Percentiles rank a stretch among this genome's conserved stretches.
Conservation (phyloP, 1,140 invertebrate species). For the Uloborus diversus region DNA sequence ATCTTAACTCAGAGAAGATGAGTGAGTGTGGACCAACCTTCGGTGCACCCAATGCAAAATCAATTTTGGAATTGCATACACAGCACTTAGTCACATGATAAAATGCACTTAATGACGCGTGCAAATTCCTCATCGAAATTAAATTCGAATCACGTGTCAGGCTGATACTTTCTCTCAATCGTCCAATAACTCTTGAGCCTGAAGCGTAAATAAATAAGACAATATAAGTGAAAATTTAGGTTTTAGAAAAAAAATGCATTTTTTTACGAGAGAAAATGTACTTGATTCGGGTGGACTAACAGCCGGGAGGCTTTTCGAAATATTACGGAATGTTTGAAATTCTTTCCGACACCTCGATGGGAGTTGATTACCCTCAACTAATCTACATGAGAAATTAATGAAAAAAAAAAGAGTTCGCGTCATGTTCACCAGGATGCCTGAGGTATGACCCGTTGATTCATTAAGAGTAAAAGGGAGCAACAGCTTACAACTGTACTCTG, state of each 20-base stretch:
- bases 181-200: not conserved
- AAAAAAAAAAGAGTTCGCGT: slow-evolving; percentile 35
- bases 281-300: not conserved
- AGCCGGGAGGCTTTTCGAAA: slow-evolving; percentile 12
- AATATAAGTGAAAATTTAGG: not conserved
- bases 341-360: slow-evolving; percentile 12
- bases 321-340: slow-evolving; percentile 35
- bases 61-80: not conserved
- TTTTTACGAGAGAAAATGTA: not conserved
- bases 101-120: slow-evolving; percentile 25
- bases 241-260: not conserved
- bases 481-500: not conserved
- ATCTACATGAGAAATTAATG: slow-evolving; percentile 50
- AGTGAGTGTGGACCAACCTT: too few relatives aligned
- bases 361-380: slow-evolving; percentile 46
- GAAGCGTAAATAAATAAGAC: slow-evolving; percentile 22
- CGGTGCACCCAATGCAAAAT: not conserved
- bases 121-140: slow-evolving; percentile 43
- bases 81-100: not conserved
- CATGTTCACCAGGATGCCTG: slow-evolving; percentile 14
- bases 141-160: slow-evolving; percentile 46
- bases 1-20: too few relatives aligned
- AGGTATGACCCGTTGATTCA: slow-evolving; percentile 35
- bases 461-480: not conserved
- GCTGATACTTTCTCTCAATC: not conserved